A percentile compares a stretch with the other conserved stretches of the same genome.
Conservation (phyloP, 2,888 invertebrate species). For the Macropis europaea region DNA sequence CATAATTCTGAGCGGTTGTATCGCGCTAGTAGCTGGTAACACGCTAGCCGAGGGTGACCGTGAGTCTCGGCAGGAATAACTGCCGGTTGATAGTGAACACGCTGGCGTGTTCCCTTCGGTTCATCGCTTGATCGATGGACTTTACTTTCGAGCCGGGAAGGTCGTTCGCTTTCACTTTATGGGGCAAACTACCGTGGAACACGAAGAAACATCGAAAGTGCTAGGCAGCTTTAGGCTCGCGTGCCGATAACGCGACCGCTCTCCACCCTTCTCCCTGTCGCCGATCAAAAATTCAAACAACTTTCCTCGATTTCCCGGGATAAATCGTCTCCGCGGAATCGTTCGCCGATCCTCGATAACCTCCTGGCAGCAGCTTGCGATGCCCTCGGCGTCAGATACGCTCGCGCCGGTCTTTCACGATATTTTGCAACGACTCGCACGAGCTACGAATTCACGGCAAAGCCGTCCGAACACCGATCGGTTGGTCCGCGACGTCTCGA, state of each 20-base stretch:
- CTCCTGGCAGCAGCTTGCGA: too few species aligned
- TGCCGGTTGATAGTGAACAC: constrained; percentile 28
- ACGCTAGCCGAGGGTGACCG: constrained; percentile 45
- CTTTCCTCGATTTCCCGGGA: too few species aligned
- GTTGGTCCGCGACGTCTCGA: too few species aligned
- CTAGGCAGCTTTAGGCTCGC: constrained; percentile 7
- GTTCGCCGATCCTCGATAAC: too few species aligned
- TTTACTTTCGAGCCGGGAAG: constrained; percentile 48
- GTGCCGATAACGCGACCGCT: constrained; percentile 8
- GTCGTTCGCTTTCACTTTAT: constrained; percentile 53
- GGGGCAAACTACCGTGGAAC: constrained; percentile 36
- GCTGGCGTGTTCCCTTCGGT: constrained; percentile 47
- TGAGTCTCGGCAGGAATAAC: constrained; percentile 39
- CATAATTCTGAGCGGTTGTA: constrained; percentile 41
- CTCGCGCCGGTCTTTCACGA: too few species aligned
- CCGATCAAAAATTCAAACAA: neutral
- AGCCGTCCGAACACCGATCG: too few species aligned
- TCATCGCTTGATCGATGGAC: constrained; percentile 54
- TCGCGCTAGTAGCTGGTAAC: constrained; percentile 46
- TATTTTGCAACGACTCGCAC: too few species aligned
- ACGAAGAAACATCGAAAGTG: constrained; percentile 53
- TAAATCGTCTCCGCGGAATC: too few species aligned
- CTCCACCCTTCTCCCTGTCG: neutral
- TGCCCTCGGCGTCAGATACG: too few species aligned
- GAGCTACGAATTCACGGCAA: too few species aligned